Evolutionary conservation across 2,888 invertebrate species (phyloP).

Genomic region (Rhogogaster chlorosoma): DNA sequence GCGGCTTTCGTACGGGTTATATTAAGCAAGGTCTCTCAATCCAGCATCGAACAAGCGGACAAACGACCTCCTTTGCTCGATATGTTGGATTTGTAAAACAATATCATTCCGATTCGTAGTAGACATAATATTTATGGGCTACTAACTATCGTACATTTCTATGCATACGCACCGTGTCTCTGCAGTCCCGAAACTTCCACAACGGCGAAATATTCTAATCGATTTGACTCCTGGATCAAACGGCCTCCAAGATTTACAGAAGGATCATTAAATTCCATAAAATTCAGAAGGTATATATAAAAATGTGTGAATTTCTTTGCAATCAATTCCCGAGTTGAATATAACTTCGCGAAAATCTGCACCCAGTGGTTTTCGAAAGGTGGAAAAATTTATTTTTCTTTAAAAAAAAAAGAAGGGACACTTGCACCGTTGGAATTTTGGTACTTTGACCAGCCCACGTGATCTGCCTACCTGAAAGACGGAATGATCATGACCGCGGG

Average conservation of each 20-base stretch:
- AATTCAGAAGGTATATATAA: too few relatives aligned
- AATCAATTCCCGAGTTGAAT: not conserved
- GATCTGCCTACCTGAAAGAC: not conserved
- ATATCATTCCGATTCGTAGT: conserved; percentile 1
- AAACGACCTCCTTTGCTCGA: conserved; percentile 34
- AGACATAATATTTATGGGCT: not conserved
- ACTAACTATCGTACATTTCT: not conserved
- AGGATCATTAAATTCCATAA: not conserved
- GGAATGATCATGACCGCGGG: not conserved
- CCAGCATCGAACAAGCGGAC: conserved; percentile 13
- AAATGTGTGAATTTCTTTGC: too few relatives aligned
- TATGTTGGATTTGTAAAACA: conserved; percentile 23
- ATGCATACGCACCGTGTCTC: not conserved
- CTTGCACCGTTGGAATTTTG: not conserved
- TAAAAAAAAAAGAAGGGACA: not conserved
- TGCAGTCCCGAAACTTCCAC: not conserved
- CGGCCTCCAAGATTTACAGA: not conserved
- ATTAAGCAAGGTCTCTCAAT: conserved; percentile 34
- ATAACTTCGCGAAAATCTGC: not conserved
- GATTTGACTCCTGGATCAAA: not conserved
- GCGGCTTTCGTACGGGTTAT: conserved; percentile 8
- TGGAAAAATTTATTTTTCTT: not conserved
- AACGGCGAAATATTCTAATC: not conserved
- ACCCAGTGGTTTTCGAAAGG: not conserved
- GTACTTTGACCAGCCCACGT: not conserved